Conservation (phyloP, 2,113 vertebrate genomes). For the Heloderma charlesbogerti region DNA sequence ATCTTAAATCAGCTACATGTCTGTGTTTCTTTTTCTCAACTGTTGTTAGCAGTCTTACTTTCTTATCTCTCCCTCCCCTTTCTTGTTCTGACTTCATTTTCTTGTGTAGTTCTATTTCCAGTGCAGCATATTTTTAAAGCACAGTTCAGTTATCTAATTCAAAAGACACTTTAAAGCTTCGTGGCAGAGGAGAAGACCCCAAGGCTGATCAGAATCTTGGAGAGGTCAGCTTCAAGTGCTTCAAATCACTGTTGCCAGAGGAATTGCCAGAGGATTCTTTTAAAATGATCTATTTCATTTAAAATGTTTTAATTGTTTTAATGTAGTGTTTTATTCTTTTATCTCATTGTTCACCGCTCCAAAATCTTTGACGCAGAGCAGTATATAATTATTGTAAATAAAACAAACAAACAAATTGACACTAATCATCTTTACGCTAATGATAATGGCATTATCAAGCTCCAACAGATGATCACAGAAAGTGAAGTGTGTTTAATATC, state of each 20-base stretch:
- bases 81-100: conserved; percentile 46
- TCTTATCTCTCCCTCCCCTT: conserved; percentile 12
- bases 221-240: conserved; percentile 65
- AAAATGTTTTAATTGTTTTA: too few relatives aligned
- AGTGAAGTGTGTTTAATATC: conserved; percentile 59
- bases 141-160: conserved; percentile 54
- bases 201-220: conserved; percentile 28
- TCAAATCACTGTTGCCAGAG: conserved; percentile 60
- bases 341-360: too few relatives aligned
- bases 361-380: too few relatives aligned
- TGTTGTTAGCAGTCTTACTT: conserved; percentile 38
- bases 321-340: too few relatives aligned
- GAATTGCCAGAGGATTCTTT: too few relatives aligned
- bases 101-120: background rate
- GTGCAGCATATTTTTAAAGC: conserved; percentile 20
- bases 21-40: conserved; percentile 12
- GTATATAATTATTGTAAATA: too few relatives aligned
- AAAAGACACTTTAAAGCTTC: conserved; percentile 36
- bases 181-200: conserved; percentile 30
- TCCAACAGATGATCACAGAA: conserved; percentile 58
- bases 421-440: conserved; percentile 56
- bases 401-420: too few relatives aligned
- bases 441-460: conserved; percentile 64
- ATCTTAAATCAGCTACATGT: conserved; percentile 34
- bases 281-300: too few relatives aligned